Evolutionary conservation across 2,888 invertebrate species (phyloP), one percentile per base, ranked within the genome.

Genomic region (Coleophora deauratella): DNA sequence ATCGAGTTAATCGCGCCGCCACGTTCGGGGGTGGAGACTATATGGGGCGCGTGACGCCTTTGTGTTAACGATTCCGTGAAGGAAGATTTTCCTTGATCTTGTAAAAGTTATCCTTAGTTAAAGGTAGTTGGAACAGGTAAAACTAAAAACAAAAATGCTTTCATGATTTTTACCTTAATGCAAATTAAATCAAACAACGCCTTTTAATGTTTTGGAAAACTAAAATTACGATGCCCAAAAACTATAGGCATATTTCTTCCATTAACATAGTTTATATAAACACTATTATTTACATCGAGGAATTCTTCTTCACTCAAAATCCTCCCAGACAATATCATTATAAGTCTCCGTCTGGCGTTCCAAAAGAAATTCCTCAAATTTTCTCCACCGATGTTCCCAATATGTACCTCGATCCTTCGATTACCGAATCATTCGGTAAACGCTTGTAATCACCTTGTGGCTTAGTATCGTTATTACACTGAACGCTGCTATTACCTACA

Each of bases 401-500:
- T 73, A 74, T 73, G 9, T 31, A 10, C 31, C 56, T 54, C 54
- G 55, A 49, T 43, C 48, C 51, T 62, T 58, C 73, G 73, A 77
- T 81, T 81, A 81, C 78, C 67, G 70, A 74, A 80, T 79, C 70
- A 73, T 74, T 71, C 68, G 65, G 80, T 82, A 81, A 84, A 74
- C 62, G 78, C 69, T 72, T 75, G 82, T 84, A 80, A 81, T 80
- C 79, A 69, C 77, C 72, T 66, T 53, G 67, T 60, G 65, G 66
- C 63, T 72, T 70, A 73, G 69, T 64, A 69, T 69, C 67, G 65
- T 72, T 64, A 79, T 82, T 77, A 80, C 70, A 54, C 45, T 58
- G 63, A 72, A 64, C 57, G 61, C 60, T 49, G 70, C 68, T 64
- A 75, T 81, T 78, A 79, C 59, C 55, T 52, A 43, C 40, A 21